Percentiles rank a stretch among this genome's conserved stretches.
Conservation (phyloP, 2,888 invertebrate species). For the Spodoptera exigua region DNA sequence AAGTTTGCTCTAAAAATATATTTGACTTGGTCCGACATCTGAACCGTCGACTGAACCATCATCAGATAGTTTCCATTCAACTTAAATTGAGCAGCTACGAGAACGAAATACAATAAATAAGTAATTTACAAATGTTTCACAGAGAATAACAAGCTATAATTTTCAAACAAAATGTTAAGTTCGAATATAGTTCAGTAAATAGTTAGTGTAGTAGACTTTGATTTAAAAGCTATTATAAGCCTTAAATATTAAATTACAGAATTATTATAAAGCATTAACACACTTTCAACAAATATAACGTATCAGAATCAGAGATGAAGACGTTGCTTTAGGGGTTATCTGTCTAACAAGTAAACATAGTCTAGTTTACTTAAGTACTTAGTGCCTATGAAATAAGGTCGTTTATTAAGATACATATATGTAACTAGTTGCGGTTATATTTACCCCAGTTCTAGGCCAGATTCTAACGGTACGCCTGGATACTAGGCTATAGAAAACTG, state of each 20-base stretch:
- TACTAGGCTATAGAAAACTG: conserved; percentile 62
- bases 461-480: conserved; percentile 71
- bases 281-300: conserved; percentile 6
- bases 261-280: conserved; percentile 1
- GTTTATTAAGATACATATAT: conserved; percentile 58
- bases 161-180: neutral
- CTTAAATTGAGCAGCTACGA: too few relatives aligned
- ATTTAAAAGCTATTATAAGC: too few relatives aligned
- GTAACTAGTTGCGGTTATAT: conserved; percentile 61
- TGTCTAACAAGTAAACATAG: conserved; percentile 11
- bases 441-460: conserved; percentile 67
- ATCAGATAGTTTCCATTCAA: too few relatives aligned
- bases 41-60: too few relatives aligned
- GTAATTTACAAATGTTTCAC: too few relatives aligned
- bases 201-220: too few relatives aligned
- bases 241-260: neutral
- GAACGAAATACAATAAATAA: too few relatives aligned
- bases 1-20: too few relatives aligned
- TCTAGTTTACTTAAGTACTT: neutral
- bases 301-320: conserved; percentile 26
- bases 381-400: conserved; percentile 44
- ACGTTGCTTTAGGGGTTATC: conserved; percentile 9
- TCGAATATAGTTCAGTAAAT: too few relatives aligned
- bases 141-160: too few relatives aligned
- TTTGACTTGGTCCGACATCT: too few relatives aligned